Conservation (phyloP, 2,888 invertebrate species). For the Gari tellinella region DNA sequence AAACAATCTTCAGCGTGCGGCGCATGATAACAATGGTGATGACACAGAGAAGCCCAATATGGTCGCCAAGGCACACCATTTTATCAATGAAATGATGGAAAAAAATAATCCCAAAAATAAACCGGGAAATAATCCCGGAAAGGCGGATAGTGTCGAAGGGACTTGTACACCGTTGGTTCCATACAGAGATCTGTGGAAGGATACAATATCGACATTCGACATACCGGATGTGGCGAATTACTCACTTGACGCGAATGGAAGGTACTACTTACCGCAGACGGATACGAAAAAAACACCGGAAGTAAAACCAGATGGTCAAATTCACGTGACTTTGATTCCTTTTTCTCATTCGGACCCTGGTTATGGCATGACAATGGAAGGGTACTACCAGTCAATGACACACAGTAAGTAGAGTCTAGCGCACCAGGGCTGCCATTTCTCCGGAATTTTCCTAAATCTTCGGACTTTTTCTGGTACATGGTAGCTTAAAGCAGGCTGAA, state of each 20-base stretch:
- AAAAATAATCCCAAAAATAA: no score
- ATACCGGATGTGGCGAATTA: constrained; percentile 39
- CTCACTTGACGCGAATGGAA: constrained; percentile 16
- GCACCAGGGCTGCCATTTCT: no score
- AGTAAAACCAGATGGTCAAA: constrained; percentile 4
- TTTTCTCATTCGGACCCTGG: constrained; percentile 57
- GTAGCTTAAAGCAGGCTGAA: no score
- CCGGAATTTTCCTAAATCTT: no score
- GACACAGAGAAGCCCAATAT: no score
- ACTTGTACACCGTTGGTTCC: constrained; percentile 12
- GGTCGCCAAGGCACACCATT: no score
- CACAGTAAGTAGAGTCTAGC: constrained; percentile 24
- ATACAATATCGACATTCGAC: constrained; percentile 47
- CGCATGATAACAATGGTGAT: no score
- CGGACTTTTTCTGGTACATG: no score
- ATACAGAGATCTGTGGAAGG: constrained; percentile 3
- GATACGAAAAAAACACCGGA: constrained; percentile 1
- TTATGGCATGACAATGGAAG: constrained; percentile 48
- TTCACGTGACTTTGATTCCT: constrained; percentile 46
- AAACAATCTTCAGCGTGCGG: no score
- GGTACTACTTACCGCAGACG: constrained; percentile 31
- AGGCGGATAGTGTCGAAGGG: no score
- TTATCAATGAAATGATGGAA: no score
- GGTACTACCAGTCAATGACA: constrained; percentile 34
- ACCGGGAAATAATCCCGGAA: no score